Base-by-base conservation (phyloP, 2,797 vertebrate genomes). In the Paratrypauchen microcephalus region DNA sequence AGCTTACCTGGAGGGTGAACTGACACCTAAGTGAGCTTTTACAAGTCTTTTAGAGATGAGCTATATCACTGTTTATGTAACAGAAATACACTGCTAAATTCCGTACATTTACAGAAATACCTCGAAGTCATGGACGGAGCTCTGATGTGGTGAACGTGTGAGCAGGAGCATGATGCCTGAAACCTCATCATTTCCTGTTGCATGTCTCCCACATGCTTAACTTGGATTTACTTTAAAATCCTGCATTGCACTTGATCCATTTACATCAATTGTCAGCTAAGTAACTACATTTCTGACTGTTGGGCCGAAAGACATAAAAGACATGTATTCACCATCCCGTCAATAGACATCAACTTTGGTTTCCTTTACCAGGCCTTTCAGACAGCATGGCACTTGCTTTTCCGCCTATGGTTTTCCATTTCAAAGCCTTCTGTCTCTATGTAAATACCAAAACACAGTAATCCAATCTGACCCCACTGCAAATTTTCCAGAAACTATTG, bases 391-490 rank as follows among this genome's bases (percentile, higher is more conserved):
- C 88, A 91, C 89, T 91, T 91, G 89, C 88, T 84, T 91, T 89
- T 88, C 90, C 86, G 88, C 80, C 88, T 86, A 88, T 87, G 89
- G 91, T 89, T 93, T 91, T 92, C 89, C 84, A 91, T 92, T 93
- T 93, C 91, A 92, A 90, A 92, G 88, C 87, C 86, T 84, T 86
- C 83, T 89, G 89, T 92, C 90, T 91, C 90, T 87, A 90, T 89
- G 89, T 92, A 93, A 92, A 93, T 91, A 92, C 89, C 80, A 92
- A 92, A 92, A 91, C 91, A 91, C 88, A 87, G 91, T 92, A 92
- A 94, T 92, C 90, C 89, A 91, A 93, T 89, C 90, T 90, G 90
- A 92, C 87, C 90, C 90, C 86, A 80, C 83, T 90, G 89, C 91
- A 92, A 87, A 92, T 91, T 89, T 91, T 89, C 89, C 90, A 91